These are phyloP conservation scores for Emmelina monodactyla DNA, from an alignment of 2,888 invertebrate genomes.

Conservation along the genomic window DNA sequence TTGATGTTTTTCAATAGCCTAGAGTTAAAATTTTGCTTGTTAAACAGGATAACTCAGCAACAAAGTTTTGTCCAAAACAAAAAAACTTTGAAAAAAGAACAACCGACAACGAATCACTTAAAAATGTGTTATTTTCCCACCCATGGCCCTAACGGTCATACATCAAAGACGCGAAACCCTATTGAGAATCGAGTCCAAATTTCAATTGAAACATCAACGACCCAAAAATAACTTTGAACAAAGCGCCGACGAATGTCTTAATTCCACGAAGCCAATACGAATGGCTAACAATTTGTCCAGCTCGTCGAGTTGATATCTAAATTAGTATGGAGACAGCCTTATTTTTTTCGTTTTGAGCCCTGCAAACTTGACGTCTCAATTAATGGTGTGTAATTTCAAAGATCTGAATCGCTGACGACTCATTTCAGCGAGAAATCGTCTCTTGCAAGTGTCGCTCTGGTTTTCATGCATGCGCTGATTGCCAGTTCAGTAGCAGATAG, in stretches of 20 bases:
- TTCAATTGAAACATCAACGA: constrained; percentile 25
- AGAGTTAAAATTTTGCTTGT: too few species aligned
- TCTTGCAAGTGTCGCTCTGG: neutral
- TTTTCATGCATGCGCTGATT: too few species aligned
- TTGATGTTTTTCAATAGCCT: too few species aligned
- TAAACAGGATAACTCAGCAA: too few species aligned
- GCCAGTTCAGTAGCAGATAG: too few species aligned
- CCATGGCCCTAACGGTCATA: too few species aligned
- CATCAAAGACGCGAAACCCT: too few species aligned
- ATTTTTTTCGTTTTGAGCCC: constrained; percentile 31
- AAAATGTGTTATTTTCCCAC: too few species aligned
- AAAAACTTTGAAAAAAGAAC: too few species aligned
- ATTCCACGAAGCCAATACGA: constrained; percentile 46
- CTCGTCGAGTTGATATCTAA: constrained; percentile 56
- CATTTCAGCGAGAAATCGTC: constrained; percentile 27
- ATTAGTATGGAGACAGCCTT: constrained; percentile 54
- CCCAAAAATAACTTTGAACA: constrained; percentile 14
- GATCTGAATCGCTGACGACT: constrained; percentile 44
- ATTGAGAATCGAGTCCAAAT: too few species aligned
- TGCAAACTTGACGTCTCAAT: constrained; percentile 52
- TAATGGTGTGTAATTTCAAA: constrained; percentile 54
- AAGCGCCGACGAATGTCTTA: constrained; percentile 27
- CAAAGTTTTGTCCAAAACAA: too few species aligned
- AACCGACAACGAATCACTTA: too few species aligned
- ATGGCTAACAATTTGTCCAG: constrained; percentile 53